A percentile compares a stretch with the other conserved stretches of the same genome.
Evolutionary conservation across 2,888 invertebrate species (phyloP).

Genomic region (Lottia gigantea): DNA sequence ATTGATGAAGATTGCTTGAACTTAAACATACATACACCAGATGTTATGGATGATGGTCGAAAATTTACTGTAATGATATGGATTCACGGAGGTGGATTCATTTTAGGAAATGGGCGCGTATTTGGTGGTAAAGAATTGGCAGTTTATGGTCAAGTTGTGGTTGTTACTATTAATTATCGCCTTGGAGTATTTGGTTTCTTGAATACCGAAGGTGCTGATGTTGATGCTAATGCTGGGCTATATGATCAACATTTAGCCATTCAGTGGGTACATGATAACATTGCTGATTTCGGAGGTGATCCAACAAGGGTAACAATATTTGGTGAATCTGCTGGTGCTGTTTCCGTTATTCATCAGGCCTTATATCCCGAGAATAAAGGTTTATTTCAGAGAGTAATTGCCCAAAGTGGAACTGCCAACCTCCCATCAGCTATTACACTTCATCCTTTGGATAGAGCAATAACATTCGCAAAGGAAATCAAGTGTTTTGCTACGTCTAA

Average conservation of each 20-base stretch:
- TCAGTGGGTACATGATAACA: conserved; percentile 25
- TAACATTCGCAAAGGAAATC: background rate
- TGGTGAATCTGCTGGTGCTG: conserved; percentile 26
- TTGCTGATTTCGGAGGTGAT: conserved; percentile 28
- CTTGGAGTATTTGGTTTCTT: conserved; percentile 28
- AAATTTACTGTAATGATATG: conserved; percentile 23
- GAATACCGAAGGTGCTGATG: conserved; percentile 16
- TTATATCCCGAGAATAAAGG: conserved; percentile 21
- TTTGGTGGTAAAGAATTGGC: conserved; percentile 19
- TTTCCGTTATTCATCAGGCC: conserved; percentile 18
- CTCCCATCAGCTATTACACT: background rate
- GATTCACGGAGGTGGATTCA: conserved; percentile 27
- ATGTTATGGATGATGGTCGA: background rate
- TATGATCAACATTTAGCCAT: conserved; percentile 27
- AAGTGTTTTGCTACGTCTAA: background rate
- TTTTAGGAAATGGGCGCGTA: conserved; percentile 11
- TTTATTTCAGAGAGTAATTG: conserved; percentile 25
- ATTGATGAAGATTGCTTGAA: conserved; percentile 44
- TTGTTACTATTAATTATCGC: conserved; percentile 29
- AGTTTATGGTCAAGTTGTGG: conserved; percentile 21
- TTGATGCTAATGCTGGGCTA: conserved; percentile 24
- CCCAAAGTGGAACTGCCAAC: conserved; percentile 18
- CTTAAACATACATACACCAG: conserved; percentile 45
- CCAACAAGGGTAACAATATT: conserved; percentile 17
- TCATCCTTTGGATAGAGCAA: background rate